These are phyloP conservation scores for Tachina grossa DNA, from an alignment of 2,888 invertebrate genomes.

Conservation along the genomic window DNA sequence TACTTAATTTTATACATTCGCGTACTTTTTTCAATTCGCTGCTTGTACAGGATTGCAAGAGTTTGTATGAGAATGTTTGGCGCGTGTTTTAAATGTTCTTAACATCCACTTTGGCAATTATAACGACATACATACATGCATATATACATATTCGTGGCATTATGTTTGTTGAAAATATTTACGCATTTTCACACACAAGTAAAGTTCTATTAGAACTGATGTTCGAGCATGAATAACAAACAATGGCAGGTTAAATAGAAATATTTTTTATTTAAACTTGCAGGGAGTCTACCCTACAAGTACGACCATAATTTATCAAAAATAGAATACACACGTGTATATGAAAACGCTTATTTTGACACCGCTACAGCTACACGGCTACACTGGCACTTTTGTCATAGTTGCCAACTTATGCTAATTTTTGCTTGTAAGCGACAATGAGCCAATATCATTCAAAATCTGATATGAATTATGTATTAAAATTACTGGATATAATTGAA, in stretches of 20 bases:
- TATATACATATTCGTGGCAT: background rate
- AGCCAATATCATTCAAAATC: too few species aligned
- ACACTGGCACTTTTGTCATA: too few species aligned
- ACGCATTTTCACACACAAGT: background rate
- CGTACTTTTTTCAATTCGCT: background rate
- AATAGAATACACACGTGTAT: too few species aligned
- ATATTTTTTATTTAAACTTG: too few species aligned
- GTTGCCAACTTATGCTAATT: too few species aligned
- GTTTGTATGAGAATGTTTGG: background rate
- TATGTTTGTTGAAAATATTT: slow-evolving; percentile 2
- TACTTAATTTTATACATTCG: slow-evolving; percentile 1
- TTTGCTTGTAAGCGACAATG: too few species aligned
- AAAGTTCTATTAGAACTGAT: background rate
- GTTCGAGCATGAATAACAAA: background rate
- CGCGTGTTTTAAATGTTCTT: slow-evolving; percentile 26
- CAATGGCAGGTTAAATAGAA: background rate
- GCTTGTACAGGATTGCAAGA: background rate
- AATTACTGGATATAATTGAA: too few species aligned
- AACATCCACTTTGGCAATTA: slow-evolving; percentile 45
- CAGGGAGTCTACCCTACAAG: too few species aligned
- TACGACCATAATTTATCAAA: background rate
- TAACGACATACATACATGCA: background rate
- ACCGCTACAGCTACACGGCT: too few species aligned
- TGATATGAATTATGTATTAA: too few species aligned
- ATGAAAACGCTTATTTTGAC: too few species aligned